phyloP scores from a whole-genome alignment of 1,140 invertebrate species.

The Acyrthosiphon pisum region DNA sequence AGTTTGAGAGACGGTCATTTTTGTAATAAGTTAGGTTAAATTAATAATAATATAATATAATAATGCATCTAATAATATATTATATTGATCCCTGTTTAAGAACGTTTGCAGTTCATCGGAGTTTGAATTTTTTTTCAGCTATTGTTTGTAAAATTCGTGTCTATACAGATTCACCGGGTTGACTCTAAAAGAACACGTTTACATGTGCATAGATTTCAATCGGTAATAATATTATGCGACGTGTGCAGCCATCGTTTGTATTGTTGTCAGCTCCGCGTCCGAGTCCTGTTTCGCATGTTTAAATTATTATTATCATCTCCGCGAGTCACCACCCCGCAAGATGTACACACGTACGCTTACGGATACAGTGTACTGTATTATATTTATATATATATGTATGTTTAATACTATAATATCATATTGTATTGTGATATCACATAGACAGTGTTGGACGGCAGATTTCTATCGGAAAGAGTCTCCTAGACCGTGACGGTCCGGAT shows the following conservation, averaged over 20 bases:
- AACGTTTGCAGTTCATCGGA: too few species aligned
- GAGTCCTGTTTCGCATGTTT: not conserved
- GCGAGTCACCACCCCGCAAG: not conserved
- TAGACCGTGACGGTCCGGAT: constrained; percentile 44
- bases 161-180: too few species aligned
- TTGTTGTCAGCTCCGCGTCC: not conserved
- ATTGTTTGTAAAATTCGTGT: too few species aligned
- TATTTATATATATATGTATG: too few species aligned
- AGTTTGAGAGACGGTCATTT: too few species aligned
- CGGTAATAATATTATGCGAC: not conserved
- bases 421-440: not conserved
- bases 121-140: too few species aligned
- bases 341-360: not conserved
- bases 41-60: too few species aligned
- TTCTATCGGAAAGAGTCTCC: constrained; percentile 25
- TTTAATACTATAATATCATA: too few species aligned
- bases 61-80: too few species aligned
- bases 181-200: not conserved
- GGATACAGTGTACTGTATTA: too few species aligned
- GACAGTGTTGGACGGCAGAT: not conserved
- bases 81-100: too few species aligned
- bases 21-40: too few species aligned
- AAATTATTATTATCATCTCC: not conserved
- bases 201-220: not conserved
- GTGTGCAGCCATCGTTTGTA: not conserved